These are phyloP conservation scores for Pissodes strobi DNA, from an alignment of 1,140 invertebrate genomes.

Conservation along the genomic window DNA sequence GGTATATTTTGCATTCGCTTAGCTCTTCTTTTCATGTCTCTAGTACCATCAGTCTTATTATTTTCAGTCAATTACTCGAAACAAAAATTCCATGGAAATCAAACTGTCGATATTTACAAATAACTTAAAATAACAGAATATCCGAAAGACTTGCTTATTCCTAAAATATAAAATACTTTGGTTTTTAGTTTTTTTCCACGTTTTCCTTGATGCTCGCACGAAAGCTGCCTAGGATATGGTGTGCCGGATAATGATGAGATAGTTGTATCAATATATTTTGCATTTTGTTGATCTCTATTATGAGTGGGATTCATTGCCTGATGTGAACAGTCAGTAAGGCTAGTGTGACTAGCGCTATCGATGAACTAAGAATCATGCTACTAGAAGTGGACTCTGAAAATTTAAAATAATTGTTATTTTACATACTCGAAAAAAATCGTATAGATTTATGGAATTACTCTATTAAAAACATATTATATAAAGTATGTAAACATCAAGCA, in stretches of 20 bases:
- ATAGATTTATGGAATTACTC: too few species aligned
- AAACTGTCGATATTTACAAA: constrained; percentile 2
- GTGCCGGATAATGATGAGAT: constrained; percentile 28
- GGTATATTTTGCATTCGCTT: too few species aligned
- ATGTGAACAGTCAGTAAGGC: background rate
- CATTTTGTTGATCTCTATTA: background rate
- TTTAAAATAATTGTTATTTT: constrained; percentile 16
- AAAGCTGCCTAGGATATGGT: constrained; percentile 43
- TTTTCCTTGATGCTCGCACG: constrained; percentile 23
- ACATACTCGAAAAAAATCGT: constrained; percentile 12
- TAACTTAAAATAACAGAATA: background rate
- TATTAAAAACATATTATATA: too few species aligned
- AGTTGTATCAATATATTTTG: constrained; percentile 13
- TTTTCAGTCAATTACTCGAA: too few species aligned
- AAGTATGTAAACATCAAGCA: too few species aligned
- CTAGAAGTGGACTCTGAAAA: constrained; percentile 20
- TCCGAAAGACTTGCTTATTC: background rate
- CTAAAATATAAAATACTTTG: constrained; percentile 39
- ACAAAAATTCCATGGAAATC: background rate
- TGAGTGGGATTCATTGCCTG: background rate
- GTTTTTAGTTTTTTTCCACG: constrained; percentile 26
- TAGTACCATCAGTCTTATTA: too few species aligned
- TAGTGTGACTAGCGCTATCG: constrained; percentile 21
- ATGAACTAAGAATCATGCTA: constrained; percentile 7
- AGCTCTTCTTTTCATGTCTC: too few species aligned